Evolutionary conservation across 2,888 invertebrate genomes (phyloP), one percentile per base, ranked within the genome.

Genomic region (Ephialtes manifestator): DNA sequence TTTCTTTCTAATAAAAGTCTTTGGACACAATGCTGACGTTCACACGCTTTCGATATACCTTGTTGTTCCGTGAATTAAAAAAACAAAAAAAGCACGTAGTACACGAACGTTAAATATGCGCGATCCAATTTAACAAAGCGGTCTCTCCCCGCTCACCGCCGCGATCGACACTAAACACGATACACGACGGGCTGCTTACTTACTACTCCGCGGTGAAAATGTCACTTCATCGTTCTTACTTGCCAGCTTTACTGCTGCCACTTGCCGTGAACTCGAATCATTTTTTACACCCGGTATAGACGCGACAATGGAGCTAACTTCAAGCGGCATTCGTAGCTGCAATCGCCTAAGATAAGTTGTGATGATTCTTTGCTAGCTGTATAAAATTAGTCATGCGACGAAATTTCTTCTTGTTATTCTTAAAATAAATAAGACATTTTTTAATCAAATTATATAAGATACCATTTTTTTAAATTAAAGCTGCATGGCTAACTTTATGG

Each of bases 221-320:
- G 83, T 83, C 83, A 83, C 83, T 83, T 83, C 83, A 83, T 83
- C 78, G 74, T 83, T 74, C 53, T n/a, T 18, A 46, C 46, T 46
- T 3, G n/a, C 4, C 51, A 46, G 15, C 15, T 5, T 28, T 55
- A 28, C 65, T 65, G 65, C 65, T 65, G 65, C 65, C n/a, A 39
- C 65, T 65, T 63, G 15, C 43, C 24, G 7, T 51, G 2, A 1
- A n/a, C n/a, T 1, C 18, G 18, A 7, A 18, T 51, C n/a, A 39
- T 8, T 51, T 70, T 48, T 28, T 8, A 51, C 70, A 70, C 70
- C 51, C 70, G 51, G 13, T 70, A 70, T 60, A 31, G 31, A 15
- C 0, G 5, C 1, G 4, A 39, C 39, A 10, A 7, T 31, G 60
- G 7, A 18, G 75, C 75, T 20, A 63, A 63, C 75, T 75, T 75